Evolutionary conservation across 2,888 invertebrate species (phyloP).

Genomic region (Scrobipalpa atriplicella): DNA sequence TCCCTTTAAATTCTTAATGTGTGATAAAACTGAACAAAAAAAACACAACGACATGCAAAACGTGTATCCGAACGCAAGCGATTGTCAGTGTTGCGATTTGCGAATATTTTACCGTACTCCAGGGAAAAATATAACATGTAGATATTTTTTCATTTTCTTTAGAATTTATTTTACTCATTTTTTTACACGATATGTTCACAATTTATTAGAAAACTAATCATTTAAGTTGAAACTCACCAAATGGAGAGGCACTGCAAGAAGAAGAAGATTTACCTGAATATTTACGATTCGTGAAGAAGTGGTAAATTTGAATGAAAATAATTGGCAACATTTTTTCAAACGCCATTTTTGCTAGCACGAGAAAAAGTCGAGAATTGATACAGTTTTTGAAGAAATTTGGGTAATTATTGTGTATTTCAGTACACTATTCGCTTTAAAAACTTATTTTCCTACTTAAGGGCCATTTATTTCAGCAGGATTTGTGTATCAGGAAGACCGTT

Average conservation of each 20-base stretch:
- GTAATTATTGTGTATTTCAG: neutral
- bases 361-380: constrained; percentile 43
- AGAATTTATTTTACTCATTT: no score
- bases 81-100: neutral
- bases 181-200: no score
- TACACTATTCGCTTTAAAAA: neutral
- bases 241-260: no score
- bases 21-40: neutral
- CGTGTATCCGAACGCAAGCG: constrained; percentile 11
- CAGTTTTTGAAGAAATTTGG: constrained; percentile 28
- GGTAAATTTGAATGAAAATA: constrained; percentile 4
- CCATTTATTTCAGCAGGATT: neutral
- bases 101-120: neutral
- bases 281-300: neutral
- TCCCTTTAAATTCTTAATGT: neutral
- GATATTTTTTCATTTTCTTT: no score
- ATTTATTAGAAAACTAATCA: no score
- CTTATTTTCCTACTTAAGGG: neutral
- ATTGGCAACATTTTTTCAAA: constrained; percentile 47
- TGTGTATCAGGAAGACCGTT: neutral
- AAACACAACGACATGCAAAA: neutral
- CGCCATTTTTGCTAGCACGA: constrained; percentile 56
- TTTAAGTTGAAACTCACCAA: no score
- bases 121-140: neutral
- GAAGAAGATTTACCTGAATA: neutral